Evolutionary conservation across 2,888 invertebrate genomes (phyloP).

Genomic region (Pasiphila rectangulata): DNA sequence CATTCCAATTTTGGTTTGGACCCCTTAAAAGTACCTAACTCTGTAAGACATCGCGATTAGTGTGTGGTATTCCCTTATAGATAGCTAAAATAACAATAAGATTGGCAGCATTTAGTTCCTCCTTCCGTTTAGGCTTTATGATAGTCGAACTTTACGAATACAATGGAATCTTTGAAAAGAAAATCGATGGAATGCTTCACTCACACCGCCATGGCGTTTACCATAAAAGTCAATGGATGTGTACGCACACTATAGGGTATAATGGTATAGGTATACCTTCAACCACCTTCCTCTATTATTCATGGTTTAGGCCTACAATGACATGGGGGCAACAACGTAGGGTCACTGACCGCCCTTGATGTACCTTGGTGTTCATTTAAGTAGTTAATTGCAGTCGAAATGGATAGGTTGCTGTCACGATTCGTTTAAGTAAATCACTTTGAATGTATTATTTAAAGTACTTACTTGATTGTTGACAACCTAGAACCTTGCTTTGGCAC

Average conservation of each 20-base stretch:
- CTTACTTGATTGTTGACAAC: not conserved
- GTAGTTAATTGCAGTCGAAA: slow-evolving; percentile 61
- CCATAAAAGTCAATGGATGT: too few species aligned
- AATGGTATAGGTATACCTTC: not conserved
- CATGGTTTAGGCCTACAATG: slow-evolving; percentile 28
- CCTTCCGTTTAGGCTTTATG: too few species aligned
- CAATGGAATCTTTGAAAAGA: too few species aligned
- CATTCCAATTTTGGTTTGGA: too few species aligned
- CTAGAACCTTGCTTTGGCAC: not conserved
- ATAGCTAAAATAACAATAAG: too few species aligned
- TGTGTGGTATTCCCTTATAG: too few species aligned
- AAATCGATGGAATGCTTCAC: too few species aligned
- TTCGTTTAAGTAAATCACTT: slow-evolving; percentile 22
- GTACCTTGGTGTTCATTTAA: slow-evolving; percentile 49
- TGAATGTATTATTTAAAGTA: not conserved
- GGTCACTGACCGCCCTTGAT: slow-evolving; percentile 65
- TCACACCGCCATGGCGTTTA: too few species aligned
- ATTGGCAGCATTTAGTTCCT: too few species aligned
- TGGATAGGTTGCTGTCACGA: slow-evolving; percentile 43
- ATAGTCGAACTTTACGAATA: too few species aligned
- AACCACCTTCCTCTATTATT: slow-evolving; percentile 5
- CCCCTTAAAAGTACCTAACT: too few species aligned
- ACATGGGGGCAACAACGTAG: slow-evolving; percentile 47
- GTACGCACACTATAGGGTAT: not conserved
- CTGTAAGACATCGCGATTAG: too few species aligned